phyloP scores from a whole-genome alignment of 2,888 invertebrate species.

The Melikaiella ostensackeni region DNA sequence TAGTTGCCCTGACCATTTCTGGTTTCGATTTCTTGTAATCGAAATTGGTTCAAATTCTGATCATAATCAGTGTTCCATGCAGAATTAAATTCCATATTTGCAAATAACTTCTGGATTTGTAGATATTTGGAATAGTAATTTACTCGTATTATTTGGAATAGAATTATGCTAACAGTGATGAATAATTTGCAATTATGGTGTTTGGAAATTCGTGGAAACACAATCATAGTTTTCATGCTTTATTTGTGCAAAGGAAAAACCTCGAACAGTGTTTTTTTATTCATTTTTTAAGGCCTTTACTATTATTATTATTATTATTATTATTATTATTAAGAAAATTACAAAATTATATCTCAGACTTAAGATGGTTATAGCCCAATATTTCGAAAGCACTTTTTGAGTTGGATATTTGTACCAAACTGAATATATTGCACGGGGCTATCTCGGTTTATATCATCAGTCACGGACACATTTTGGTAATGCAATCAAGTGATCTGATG shows the following conservation, averaged over 20 bases:
- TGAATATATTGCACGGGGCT: too few relatives aligned
- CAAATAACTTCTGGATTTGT: not conserved
- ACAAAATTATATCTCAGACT: too few relatives aligned
- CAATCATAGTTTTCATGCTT: not conserved
- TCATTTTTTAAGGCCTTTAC: not conserved
- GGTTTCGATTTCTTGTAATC: conserved; percentile 12
- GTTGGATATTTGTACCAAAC: too few relatives aligned
- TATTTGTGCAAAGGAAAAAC: conserved; percentile 20
- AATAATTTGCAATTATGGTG: conserved; percentile 17
- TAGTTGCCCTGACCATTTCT: not conserved
- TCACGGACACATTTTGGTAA: too few relatives aligned
- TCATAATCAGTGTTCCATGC: conserved; percentile 25
- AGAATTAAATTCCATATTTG: conserved; percentile 20
- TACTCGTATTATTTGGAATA: not conserved
- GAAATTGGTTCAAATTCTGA: conserved; percentile 4
- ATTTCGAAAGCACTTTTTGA: too few relatives aligned
- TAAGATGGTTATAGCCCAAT: too few relatives aligned
- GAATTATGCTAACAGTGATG: not conserved
- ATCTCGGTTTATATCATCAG: too few relatives aligned
- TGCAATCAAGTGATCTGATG: too few relatives aligned
- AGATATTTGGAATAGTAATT: conserved; percentile 11
- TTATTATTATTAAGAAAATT: too few relatives aligned
- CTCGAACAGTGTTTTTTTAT: not conserved
- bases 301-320: too few relatives aligned
- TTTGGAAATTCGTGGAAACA: conserved; percentile 15